phyloP scores from a whole-genome alignment of 30 jellyfish, hydroid and myxozoan genomes.

The Aurelia coerulea region DNA sequence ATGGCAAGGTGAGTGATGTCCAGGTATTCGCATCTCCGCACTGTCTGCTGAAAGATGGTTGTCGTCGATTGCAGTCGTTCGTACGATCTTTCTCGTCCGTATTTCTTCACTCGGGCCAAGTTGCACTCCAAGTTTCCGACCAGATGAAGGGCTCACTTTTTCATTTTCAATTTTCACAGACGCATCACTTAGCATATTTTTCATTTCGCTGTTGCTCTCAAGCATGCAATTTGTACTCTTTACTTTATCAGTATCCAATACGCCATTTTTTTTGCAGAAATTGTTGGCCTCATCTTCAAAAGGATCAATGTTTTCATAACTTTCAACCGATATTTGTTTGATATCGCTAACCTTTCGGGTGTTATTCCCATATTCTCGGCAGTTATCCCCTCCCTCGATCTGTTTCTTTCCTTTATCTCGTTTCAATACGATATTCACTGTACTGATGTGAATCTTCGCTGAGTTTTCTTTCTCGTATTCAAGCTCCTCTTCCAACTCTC shows the following conservation, averaged over 20 bases:
- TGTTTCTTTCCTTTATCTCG: constrained; percentile 27
- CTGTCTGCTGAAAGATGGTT: constrained; percentile 47
- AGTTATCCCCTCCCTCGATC: background rate
- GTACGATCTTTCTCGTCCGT: constrained; percentile 14
- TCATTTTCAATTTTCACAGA: background rate
- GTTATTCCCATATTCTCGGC: background rate
- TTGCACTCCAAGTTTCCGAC: background rate
- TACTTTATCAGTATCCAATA: background rate
- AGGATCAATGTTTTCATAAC: background rate
- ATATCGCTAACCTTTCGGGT: background rate
- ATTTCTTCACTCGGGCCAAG: constrained; percentile 9
- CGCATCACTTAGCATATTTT: background rate
- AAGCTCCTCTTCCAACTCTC: constrained; percentile 41
- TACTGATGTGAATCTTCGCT: constrained; percentile 35
- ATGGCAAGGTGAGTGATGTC: background rate
- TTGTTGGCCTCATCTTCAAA: too few species aligned
- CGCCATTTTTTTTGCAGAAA: background rate
- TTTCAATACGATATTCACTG: constrained; percentile 42
- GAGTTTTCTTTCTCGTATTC: background rate
- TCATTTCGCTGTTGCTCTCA: background rate
- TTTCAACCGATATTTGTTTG: background rate
- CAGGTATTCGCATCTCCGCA: background rate
- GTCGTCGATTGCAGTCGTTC: constrained; percentile 48
- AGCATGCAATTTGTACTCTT: background rate
- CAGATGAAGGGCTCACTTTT: background rate